A percentile compares a stretch with the other conserved stretches of the same genome.
Evolutionary conservation across 2,888 invertebrate genomes (phyloP).

Genomic region (Chironomus riparius): DNA sequence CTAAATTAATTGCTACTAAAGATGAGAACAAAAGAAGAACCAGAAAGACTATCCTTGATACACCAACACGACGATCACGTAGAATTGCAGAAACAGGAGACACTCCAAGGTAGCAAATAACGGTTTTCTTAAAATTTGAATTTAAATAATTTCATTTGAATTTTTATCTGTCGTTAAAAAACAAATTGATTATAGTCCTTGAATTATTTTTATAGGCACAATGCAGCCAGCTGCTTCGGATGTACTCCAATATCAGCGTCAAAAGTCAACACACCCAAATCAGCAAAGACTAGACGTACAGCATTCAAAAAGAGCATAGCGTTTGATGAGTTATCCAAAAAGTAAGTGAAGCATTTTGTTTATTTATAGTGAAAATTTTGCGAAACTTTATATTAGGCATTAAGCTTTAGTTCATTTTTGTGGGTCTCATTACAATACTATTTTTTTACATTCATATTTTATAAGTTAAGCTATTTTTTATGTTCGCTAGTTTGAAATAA

Average conservation of each 20-base stretch:
- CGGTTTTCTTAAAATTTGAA: too few species aligned
- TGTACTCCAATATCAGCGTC: neutral
- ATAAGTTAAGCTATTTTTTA: too few species aligned
- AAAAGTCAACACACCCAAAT: neutral
- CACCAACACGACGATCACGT: neutral
- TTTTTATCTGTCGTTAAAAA: too few species aligned
- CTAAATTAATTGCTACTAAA: neutral
- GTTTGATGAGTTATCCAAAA: neutral
- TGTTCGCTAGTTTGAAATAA: too few species aligned
- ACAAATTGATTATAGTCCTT: too few species aligned
- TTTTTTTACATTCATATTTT: too few species aligned
- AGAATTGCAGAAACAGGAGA: conserved; percentile 1
- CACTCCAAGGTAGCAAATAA: conserved; percentile 5
- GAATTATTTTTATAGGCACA: conserved; percentile 5
- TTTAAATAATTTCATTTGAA: too few species aligned
- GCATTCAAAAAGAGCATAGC: neutral
- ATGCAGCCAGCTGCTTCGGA: neutral
- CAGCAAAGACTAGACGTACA: neutral
- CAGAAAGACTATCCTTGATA: neutral
- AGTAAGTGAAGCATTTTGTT: too few species aligned
- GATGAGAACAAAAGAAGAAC: neutral
- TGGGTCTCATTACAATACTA: too few species aligned
- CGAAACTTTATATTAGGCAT: too few species aligned
- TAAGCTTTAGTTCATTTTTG: too few species aligned
- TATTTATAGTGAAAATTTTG: too few species aligned